These are phyloP conservation scores for Xiphophorus maculatus DNA, from an alignment of 2,113 vertebrate species.

Conservation along the genomic window DNA sequence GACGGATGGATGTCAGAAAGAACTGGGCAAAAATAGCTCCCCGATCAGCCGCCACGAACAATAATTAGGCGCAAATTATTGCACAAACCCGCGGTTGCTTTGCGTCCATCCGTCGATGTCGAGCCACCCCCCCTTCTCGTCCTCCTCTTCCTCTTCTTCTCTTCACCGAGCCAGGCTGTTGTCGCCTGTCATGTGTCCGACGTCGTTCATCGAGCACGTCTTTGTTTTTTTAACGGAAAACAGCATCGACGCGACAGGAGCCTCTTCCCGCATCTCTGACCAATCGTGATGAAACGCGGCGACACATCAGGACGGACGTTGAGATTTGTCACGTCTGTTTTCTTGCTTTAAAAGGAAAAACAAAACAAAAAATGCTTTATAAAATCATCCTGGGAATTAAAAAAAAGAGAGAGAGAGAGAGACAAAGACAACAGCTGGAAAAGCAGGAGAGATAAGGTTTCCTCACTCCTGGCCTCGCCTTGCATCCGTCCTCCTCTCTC, in stretches of 20 bases:
- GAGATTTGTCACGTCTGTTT: neutral
- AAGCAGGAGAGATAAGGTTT: conserved; percentile 42
- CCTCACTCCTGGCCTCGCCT: conserved; percentile 70
- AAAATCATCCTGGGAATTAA: neutral
- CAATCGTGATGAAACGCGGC: conserved; percentile 67
- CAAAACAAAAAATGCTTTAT: neutral
- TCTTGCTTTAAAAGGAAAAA: too few relatives aligned
- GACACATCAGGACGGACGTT: conserved; percentile 57
- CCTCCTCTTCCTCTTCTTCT: neutral
- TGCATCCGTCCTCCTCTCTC: conserved; percentile 62
- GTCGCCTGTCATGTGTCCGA: conserved; percentile 37
- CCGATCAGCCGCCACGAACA: conserved; percentile 30
- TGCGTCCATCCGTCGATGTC: conserved; percentile 38
- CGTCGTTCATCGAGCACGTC: conserved; percentile 46
- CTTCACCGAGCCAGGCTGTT: conserved; percentile 19
- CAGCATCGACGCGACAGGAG: conserved; percentile 63
- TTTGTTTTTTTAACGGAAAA: conserved; percentile 45
- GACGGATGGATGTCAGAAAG: neutral
- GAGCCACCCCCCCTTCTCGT: neutral
- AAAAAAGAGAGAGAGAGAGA: neutral
- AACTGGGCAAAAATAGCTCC: neutral
- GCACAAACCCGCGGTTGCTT: conserved; percentile 25
- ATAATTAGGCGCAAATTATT: conserved; percentile 56
- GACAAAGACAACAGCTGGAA: conserved; percentile 45
- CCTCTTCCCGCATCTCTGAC: conserved; percentile 61